Evolutionary conservation across 30 jellyfish, hydroid and myxozoan genomes (phyloP).

Genomic region (Hydractinia echinata): DNA sequence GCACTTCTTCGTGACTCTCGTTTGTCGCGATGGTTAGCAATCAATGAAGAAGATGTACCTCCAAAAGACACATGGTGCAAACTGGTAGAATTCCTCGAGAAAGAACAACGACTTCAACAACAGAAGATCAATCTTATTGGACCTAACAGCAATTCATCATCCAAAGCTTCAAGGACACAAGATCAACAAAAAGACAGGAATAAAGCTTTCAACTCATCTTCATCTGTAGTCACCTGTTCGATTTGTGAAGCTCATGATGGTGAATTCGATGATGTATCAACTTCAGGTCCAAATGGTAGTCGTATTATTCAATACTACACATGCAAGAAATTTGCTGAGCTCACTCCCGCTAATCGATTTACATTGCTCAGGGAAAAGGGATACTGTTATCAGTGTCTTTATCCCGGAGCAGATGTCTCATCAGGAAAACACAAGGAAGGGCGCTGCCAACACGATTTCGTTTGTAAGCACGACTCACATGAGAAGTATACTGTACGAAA

Average conservation of each 20-base stretch:
- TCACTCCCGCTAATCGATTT: constrained; percentile 23
- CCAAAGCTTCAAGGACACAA: not conserved
- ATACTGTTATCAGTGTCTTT: constrained; percentile 30
- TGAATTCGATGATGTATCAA: not conserved
- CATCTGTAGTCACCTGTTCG: no score
- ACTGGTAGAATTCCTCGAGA: constrained; percentile 15
- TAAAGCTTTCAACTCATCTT: no score
- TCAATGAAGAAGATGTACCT: not conserved
- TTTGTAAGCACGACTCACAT: constrained; percentile 25
- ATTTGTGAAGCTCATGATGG: constrained; percentile 25
- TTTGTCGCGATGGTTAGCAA: constrained; percentile 8
- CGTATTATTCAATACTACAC: constrained; percentile 21
- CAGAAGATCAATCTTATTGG: not conserved
- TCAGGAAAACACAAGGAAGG: constrained; percentile 29
- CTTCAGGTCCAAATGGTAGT: constrained; percentile 28
- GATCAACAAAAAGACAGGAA: no score
- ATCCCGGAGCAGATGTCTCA: constrained; percentile 18
- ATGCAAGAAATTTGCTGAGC: constrained; percentile 18
- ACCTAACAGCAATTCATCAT: not conserved
- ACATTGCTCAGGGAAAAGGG: constrained; percentile 28
- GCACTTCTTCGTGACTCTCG: constrained; percentile 24
- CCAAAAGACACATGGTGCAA: constrained; percentile 35
- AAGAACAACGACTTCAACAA: constrained; percentile 10
- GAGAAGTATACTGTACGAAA: not conserved
- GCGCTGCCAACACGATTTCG: constrained; percentile 11